phyloP scores from a whole-genome alignment of 2,888 invertebrate genomes.

The Chelonus formosanus region DNA sequence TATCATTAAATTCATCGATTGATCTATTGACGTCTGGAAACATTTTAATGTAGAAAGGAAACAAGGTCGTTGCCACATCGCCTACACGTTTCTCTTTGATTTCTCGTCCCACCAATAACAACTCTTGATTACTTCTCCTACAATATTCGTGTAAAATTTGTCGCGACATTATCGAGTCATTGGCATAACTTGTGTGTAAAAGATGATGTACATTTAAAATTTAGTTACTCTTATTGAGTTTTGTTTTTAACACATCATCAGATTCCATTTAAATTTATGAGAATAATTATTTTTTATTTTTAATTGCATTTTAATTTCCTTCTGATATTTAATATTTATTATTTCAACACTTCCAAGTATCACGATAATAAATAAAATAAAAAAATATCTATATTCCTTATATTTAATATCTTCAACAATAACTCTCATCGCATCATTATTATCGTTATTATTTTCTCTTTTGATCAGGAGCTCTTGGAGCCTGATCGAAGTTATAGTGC shows the following conservation, averaged over 20 bases:
- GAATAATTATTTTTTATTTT: too few relatives aligned
- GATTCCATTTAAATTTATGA: too few relatives aligned
- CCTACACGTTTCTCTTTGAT: background rate
- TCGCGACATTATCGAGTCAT: background rate
- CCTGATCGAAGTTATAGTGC: conserved; percentile 22
- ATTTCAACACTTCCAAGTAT: background rate
- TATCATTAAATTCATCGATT: conserved; percentile 55
- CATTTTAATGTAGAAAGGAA: background rate
- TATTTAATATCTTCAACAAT: conserved; percentile 1
- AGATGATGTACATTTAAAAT: too few relatives aligned
- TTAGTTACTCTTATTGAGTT: too few relatives aligned
- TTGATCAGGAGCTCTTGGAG: conserved; percentile 23
- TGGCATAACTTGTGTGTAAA: too few relatives aligned
- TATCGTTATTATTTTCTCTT: conserved; percentile 24
- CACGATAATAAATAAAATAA: background rate
- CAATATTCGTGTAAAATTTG: background rate
- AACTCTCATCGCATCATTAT: conserved; percentile 13
- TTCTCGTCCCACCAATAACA: background rate
- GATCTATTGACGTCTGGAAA: conserved; percentile 36
- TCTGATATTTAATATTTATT: background rate
- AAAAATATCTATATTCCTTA: conserved; percentile 1
- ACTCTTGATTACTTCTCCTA: conserved; percentile 3
- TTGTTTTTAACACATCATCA: too few relatives aligned
- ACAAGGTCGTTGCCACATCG: conserved; percentile 13
- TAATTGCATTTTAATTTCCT: too few relatives aligned